A percentile compares a stretch with the other conserved stretches of the same genome.
phyloP scores from a whole-genome alignment of 2,888 invertebrate genomes.

The Lamproptera curius region DNA sequence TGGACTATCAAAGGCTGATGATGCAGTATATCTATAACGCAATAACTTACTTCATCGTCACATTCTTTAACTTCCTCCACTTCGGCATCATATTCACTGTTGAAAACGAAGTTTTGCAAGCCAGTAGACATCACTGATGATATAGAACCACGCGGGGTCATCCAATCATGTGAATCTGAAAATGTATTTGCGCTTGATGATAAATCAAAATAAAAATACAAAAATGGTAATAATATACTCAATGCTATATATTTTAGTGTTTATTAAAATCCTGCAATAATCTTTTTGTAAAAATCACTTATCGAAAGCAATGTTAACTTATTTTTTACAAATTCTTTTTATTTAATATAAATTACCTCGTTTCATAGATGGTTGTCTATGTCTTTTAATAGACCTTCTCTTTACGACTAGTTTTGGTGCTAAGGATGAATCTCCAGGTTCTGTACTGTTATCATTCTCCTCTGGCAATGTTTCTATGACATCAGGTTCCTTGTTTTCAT shows the following conservation, averaged over 20 bases:
- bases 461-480: constrained; percentile 56
- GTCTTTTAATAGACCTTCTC: constrained; percentile 51
- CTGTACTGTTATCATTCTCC: constrained; percentile 43
- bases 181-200: too few species aligned
- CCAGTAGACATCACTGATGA: constrained; percentile 64
- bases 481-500: constrained; percentile 56
- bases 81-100: constrained; percentile 52
- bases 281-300: too few species aligned
- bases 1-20: too few species aligned
- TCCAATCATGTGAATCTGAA: constrained; percentile 67
- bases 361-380: constrained; percentile 58
- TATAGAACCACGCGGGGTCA: constrained; percentile 67
- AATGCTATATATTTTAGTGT: too few species aligned
- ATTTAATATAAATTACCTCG: too few species aligned
- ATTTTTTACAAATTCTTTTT: too few species aligned
- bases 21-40: too few species aligned
- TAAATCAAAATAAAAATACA: too few species aligned
- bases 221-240: too few species aligned
- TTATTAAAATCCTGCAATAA: too few species aligned
- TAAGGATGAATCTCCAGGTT: constrained; percentile 33
- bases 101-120: constrained; percentile 56
- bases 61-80: constrained; percentile 54
- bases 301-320: too few species aligned
- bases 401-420: constrained; percentile 50
- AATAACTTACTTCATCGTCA: constrained; percentile 46